Evolutionary conservation across 2,888 invertebrate species (phyloP).

Genomic region (Rotaria sp.): DNA sequence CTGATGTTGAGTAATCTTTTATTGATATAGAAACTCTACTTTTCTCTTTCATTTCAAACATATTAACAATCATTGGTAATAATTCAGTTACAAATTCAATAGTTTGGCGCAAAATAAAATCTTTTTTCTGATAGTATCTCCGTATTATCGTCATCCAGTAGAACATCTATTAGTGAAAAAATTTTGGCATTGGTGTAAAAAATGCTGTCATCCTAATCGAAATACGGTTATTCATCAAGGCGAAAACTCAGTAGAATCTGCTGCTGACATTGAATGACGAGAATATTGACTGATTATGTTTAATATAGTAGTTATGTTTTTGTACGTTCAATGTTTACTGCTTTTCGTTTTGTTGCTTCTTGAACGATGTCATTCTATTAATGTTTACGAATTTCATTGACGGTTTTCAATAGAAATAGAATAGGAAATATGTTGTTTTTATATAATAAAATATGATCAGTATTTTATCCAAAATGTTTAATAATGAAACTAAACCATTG

Average conservation of each 20-base stretch:
- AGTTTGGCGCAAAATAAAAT: not conserved
- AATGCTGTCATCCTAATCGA: not conserved
- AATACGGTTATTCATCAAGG: not conserved
- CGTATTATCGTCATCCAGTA: not conserved
- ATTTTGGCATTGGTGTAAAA: not conserved
- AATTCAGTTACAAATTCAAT: not conserved
- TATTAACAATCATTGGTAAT: not conserved
- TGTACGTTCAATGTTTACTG: too few relatives aligned
- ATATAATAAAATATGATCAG: too few relatives aligned
- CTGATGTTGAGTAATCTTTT: not conserved
- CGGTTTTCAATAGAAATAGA: too few relatives aligned
- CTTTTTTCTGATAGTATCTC: not conserved
- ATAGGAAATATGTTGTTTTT: too few relatives aligned
- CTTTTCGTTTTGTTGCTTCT: too few relatives aligned
- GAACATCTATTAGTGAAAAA: not conserved
- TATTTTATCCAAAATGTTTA: too few relatives aligned
- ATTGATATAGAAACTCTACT: not conserved
- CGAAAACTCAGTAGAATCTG: not conserved
- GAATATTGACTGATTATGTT: too few relatives aligned
- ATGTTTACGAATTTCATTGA: too few relatives aligned
- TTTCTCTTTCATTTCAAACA: not conserved
- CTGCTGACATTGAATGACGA: not conserved
- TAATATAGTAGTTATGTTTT: too few relatives aligned
- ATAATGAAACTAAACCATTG: too few relatives aligned
- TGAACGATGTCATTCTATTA: too few relatives aligned